phyloP scores from a whole-genome alignment of 2,113 vertebrate species.

The Columba janthina region DNA sequence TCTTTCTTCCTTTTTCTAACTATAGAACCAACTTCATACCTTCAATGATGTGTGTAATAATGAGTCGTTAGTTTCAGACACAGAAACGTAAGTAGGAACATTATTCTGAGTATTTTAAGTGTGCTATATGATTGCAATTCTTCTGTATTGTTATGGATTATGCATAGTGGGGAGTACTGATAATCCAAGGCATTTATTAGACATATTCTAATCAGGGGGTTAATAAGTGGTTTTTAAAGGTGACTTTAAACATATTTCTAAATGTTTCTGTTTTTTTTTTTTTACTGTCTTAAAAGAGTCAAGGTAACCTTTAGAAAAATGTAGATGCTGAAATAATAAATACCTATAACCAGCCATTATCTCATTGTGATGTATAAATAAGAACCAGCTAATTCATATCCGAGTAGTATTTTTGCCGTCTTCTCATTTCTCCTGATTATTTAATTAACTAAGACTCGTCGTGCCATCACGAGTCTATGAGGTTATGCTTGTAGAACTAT shows the following conservation, averaged over 20 bases:
- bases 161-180: not conserved
- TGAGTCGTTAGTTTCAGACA: conserved; percentile 98
- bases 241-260: not conserved
- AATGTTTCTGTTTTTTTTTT: not conserved
- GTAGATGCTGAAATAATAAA: not conserved
- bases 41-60: conserved; percentile 99
- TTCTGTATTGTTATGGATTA: not conserved
- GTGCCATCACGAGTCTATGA: not conserved
- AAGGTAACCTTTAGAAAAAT: not conserved
- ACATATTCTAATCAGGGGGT: not conserved
- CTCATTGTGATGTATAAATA: not conserved
- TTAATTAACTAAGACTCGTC: not conserved
- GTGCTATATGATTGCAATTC: not conserved
- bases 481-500: not conserved
- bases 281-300: not conserved
- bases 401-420: not conserved
- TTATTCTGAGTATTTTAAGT: conserved; percentile 28
- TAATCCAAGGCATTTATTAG: not conserved
- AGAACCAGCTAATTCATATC: not conserved
- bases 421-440: not conserved
- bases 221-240: not conserved
- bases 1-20: conserved; percentile 65
- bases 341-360: not conserved
- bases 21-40: conserved; percentile 97
- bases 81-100: conserved; percentile 92